A percentile compares a stretch with the other conserved stretches of the same genome.
Evolutionary conservation across 2,888 invertebrate genomes (phyloP).

Genomic region (Nomada ferruginata): DNA sequence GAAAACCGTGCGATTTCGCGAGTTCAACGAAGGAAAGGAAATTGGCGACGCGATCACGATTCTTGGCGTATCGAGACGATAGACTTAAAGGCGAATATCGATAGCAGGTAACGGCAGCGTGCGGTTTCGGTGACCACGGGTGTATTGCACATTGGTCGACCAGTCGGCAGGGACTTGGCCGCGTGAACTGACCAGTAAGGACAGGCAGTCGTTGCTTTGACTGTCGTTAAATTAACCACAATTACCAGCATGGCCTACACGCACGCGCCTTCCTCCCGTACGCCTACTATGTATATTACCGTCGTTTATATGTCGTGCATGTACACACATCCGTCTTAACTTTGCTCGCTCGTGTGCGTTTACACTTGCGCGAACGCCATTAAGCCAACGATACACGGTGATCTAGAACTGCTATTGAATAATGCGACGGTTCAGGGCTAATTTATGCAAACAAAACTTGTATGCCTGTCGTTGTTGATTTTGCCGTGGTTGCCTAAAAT

Average conservation of each 20-base stretch:
- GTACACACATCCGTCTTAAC: constrained; percentile 48
- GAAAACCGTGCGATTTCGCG: neutral
- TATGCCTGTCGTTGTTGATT: neutral
- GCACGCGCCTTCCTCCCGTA: constrained; percentile 46
- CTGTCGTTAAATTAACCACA: constrained; percentile 81
- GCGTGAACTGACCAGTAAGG: constrained; percentile 68
- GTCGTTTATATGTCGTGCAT: constrained; percentile 13
- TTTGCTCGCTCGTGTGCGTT: constrained; percentile 22
- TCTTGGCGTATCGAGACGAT: neutral
- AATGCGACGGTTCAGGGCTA: constrained; percentile 1
- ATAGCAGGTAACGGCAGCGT: constrained; percentile 12
- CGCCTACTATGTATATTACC: constrained; percentile 30
- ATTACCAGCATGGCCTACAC: constrained; percentile 75
- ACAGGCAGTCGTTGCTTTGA: constrained; percentile 67
- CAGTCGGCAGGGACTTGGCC: constrained; percentile 50
- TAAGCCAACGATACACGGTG: neutral
- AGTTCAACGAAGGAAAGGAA: neutral
- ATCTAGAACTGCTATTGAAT: constrained; percentile 10
- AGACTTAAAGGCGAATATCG: neutral
- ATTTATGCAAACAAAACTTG: constrained; percentile 7
- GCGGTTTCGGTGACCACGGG: constrained; percentile 30
- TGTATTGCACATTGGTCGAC: constrained; percentile 20
- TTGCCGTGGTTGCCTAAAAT: too few species aligned
- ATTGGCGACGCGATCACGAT: neutral
- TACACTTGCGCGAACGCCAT: constrained; percentile 34